Evolutionary conservation across 2,888 invertebrate genomes (phyloP).

Genomic region (Scaeva pyrastri): DNA sequence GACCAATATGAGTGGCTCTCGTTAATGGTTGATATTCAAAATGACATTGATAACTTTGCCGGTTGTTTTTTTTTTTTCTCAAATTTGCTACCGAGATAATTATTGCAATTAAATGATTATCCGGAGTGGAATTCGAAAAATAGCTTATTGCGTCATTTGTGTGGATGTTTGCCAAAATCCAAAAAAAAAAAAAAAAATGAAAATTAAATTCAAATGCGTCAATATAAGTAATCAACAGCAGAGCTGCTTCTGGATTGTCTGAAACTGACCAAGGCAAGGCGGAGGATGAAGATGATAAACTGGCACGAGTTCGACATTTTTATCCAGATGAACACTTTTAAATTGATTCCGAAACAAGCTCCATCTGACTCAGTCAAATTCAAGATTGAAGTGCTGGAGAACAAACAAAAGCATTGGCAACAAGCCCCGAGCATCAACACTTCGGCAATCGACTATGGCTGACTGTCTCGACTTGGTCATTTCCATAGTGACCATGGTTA

Average conservation of each 20-base stretch:
- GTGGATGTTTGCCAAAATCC: conserved; percentile 66
- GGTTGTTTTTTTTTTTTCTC: background rate
- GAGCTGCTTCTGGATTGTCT: conserved; percentile 31
- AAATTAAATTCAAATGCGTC: conserved; percentile 35
- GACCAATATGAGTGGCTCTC: conserved; percentile 16
- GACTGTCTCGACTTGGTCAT: conserved; percentile 62
- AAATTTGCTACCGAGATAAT: conserved; percentile 52
- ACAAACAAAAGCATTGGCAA: conserved; percentile 7
- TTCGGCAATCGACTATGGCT: background rate
- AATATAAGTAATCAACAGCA: conserved; percentile 34
- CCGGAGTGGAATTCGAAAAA: conserved; percentile 45
- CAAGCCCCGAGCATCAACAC: background rate
- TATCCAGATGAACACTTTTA: conserved; percentile 47
- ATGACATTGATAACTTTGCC: conserved; percentile 50
- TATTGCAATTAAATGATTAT: conserved; percentile 70
- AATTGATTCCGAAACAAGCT: conserved; percentile 59
- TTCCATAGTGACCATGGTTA: conserved; percentile 60
- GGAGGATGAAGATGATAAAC: background rate
- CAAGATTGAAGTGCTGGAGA: conserved; percentile 15
- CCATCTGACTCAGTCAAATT: conserved; percentile 29
- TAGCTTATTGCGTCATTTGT: conserved; percentile 65
- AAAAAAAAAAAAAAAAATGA: conserved; percentile 14
- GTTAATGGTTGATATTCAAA: background rate
- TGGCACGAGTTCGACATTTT: conserved; percentile 29
- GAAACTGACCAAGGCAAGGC: background rate